Evolutionary conservation across 2,888 invertebrate genomes (phyloP), one percentile per base, ranked within the genome.

Genomic region (Rutpela maculata): DNA sequence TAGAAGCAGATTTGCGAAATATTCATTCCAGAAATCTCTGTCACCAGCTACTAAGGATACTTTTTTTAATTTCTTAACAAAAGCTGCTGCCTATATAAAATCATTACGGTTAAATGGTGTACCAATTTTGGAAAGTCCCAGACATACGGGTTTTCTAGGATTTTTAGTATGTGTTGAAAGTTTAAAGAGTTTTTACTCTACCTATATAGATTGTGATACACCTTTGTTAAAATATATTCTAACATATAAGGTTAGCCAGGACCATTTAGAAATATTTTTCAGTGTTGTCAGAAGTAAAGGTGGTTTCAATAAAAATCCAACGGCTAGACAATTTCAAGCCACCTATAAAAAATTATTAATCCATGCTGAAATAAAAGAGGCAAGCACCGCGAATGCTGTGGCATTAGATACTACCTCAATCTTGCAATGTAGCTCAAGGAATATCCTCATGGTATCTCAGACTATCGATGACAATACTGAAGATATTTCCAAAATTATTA

Each of bases 281-380:
- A 56, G 74, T 35, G n/a, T 55, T 19, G 26, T 78, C 12, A 68
- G 78, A 35, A 62, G 69, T 55, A 55, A 18, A 38, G 56, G 69
- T 35, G 78, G 77, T 11, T 66, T 19, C 66, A 78, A 80, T 69
- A 78, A 80, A 63, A 78, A 80, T 62, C 78, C 78, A 18, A 78
- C 74, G 15, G 65, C 73, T 18, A 5, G 50, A 66, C 78, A 80
- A 26, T 78, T 78, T 75, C 22, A 63, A n/a, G 15, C 50, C 15
- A 22, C 70, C 12, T 73, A 73, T 62, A 78, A 78, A 69, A 75
- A 50, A 59, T 69, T 77, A 63, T 9, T 76, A 22, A 38, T 78
- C 43, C 67, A 70, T 17, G 43, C 50, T 38, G 72, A 79, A 56
- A 59, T 79, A 3, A 66, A 38, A 11, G 73, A 67, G 6, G 31